Evolutionary conservation across 1,140 invertebrate genomes (phyloP).

Genomic region (Cotesia vestalis): DNA sequence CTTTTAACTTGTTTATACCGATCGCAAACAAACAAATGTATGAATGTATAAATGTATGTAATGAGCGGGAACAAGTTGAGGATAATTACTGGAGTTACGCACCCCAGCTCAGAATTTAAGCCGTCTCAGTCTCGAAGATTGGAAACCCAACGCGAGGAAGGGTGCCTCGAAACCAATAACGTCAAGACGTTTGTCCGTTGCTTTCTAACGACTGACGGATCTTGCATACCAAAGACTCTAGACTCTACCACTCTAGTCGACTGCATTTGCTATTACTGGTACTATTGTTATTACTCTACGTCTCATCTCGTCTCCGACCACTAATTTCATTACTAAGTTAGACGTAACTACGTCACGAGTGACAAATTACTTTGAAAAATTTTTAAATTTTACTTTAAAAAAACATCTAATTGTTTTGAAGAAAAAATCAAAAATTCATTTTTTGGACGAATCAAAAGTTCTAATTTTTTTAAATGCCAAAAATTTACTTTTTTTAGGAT

Average conservation of each 20-base stretch:
- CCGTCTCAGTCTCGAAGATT: constrained; percentile 29
- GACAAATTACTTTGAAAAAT: constrained; percentile 17
- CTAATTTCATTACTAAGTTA: constrained; percentile 51
- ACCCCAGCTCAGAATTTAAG: constrained; percentile 3
- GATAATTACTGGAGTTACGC: too few relatives aligned
- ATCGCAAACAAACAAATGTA: background rate
- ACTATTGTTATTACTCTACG: constrained; percentile 50
- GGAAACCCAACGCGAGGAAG: constrained; percentile 10
- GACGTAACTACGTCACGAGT: constrained; percentile 50
- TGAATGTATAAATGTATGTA: too few relatives aligned
- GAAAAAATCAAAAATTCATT: too few relatives aligned
- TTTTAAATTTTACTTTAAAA: too few relatives aligned
- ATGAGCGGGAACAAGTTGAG: too few relatives aligned
- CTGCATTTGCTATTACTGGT: constrained; percentile 40
- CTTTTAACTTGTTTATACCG: background rate
- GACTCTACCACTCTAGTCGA: constrained; percentile 3
- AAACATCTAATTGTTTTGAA: too few relatives aligned
- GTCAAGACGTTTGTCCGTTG: constrained; percentile 27
- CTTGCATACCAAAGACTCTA: constrained; percentile 53
- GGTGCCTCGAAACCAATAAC: constrained; percentile 60
- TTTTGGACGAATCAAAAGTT: too few relatives aligned
- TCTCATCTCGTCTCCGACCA: background rate
- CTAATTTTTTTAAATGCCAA: too few relatives aligned
- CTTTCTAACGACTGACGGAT: constrained; percentile 43
- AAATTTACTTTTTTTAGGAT: too few relatives aligned